Base-by-base conservation (phyloP, 2,888 invertebrate genomes). In the Melipona bicolor region DNA sequence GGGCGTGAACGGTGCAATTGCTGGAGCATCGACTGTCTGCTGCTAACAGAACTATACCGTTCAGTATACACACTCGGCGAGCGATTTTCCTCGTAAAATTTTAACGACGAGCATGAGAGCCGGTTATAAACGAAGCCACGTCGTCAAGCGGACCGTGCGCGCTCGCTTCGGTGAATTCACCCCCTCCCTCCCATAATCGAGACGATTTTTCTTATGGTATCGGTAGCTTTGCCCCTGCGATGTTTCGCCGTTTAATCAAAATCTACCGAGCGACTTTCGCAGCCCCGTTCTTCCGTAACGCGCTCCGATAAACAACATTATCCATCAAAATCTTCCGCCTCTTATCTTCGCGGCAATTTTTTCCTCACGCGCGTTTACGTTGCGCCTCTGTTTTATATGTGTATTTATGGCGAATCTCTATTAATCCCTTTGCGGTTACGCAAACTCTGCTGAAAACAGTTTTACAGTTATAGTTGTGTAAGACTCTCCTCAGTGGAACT, bases 1-100 rank as follows among this genome's bases (percentile, higher is more conserved):
- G 43, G 32, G 43, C 32, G n/a, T 49, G 61, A 69, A 17, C 32
- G 72, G 52, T 70, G 74, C 81, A 77, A 84, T 84, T 81, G 75
- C 70, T 43, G 24, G 27, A 36, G 52, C 71, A 62, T 56, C 77
- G 74, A 52, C 3, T 32, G 32, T 3, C 27, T 43, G 43, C 43
- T 9, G 9, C 36, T 36, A 36, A 1, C 6, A 36, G 36, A 43
- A 43, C 43, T 43, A 36, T 9, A 1, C 5, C 43, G 11, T 43
- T 9, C 9, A 43, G 54, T 9, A n/a, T 56, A 43, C 32, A 4
- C 11, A 15, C 21, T 0, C 4, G 24, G 2, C 50, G 43, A n/a
- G 43, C 59, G 43, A 77, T 52, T 21, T 61, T 43, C 52, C 77
- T 72, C 68, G 73, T 81, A 81, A 82, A 82, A 82, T 79, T 82